Evolutionary conservation across 2,888 invertebrate genomes (phyloP).

Genomic region (Hemaris fuciformis): DNA sequence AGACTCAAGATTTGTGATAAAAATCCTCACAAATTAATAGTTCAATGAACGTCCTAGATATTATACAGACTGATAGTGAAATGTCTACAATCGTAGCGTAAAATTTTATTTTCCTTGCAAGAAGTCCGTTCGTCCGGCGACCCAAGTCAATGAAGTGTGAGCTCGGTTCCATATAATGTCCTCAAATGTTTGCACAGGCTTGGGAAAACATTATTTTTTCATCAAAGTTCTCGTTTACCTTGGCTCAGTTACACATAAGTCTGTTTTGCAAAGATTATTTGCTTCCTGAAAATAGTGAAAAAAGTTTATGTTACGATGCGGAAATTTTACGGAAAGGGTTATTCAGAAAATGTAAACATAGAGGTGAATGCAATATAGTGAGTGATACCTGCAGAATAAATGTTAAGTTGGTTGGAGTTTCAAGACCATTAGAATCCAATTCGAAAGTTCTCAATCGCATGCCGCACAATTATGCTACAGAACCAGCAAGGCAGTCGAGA

Average conservation of each 20-base stretch:
- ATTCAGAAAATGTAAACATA: no score
- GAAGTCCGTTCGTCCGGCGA: neutral
- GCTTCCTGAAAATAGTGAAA: neutral
- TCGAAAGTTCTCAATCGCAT: no score
- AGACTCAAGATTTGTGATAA: no score
- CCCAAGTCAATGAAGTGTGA: neutral
- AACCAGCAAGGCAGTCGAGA: no score
- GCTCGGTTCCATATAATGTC: constrained; percentile 3
- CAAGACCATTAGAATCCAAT: no score
- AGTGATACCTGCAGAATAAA: no score
- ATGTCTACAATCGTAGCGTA: neutral
- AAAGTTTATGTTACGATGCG: neutral
- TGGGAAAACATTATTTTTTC: constrained; percentile 14
- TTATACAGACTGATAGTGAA: neutral
- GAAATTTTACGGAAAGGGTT: neutral
- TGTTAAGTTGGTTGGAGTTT: no score
- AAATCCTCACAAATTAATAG: neutral
- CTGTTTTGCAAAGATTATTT: neutral
- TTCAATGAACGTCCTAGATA: no score
- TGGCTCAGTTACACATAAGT: neutral
- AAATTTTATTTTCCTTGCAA: neutral
- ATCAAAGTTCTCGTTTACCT: constrained; percentile 11
- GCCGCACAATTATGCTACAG: no score
- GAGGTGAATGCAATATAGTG: no score
- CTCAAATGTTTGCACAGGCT: constrained; percentile 13